A percentile compares a stretch with the other conserved stretches of the same genome.
These are phyloP conservation scores for Apodemia zela DNA, from an alignment of 2,888 invertebrate genomes.

Conservation along the genomic window DNA sequence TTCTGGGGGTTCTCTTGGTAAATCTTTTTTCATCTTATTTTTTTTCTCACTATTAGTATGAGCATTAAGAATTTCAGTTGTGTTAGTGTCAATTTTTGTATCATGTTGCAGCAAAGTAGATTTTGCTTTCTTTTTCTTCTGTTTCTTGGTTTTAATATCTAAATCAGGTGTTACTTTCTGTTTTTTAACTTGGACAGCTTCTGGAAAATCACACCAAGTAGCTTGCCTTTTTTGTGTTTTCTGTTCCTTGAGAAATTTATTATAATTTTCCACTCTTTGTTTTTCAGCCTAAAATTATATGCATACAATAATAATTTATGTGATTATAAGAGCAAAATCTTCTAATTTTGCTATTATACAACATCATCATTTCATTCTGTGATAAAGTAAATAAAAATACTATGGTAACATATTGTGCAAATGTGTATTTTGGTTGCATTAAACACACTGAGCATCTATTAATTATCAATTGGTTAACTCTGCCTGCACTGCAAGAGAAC, in stretches of 20 bases:
- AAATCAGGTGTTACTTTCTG: conserved; percentile 20
- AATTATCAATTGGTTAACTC: no score
- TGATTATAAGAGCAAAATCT: no score
- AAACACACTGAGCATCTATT: no score
- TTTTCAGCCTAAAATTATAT: conserved; percentile 62
- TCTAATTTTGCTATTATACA: no score
- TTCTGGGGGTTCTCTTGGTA: neutral
- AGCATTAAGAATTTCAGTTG: neutral
- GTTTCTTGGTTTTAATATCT: conserved; percentile 19
- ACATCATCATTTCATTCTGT: no score
- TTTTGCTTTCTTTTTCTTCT: conserved; percentile 24
- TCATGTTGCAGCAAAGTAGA: conserved; percentile 4
- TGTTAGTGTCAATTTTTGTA: neutral
- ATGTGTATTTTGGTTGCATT: no score
- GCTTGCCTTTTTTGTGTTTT: conserved; percentile 65
- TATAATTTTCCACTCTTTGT: conserved; percentile 71
- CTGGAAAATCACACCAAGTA: conserved; percentile 80
- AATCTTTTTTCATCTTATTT: neutral
- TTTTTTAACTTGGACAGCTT: conserved; percentile 45
- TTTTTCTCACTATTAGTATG: neutral
- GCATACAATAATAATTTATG: neutral
- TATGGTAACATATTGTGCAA: no score
- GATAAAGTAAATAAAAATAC: no score
- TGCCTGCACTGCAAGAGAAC: no score
- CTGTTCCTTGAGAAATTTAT: conserved; percentile 73